Conservation (phyloP, 1,140 invertebrate species). For the Sminthurinus signatus region DNA sequence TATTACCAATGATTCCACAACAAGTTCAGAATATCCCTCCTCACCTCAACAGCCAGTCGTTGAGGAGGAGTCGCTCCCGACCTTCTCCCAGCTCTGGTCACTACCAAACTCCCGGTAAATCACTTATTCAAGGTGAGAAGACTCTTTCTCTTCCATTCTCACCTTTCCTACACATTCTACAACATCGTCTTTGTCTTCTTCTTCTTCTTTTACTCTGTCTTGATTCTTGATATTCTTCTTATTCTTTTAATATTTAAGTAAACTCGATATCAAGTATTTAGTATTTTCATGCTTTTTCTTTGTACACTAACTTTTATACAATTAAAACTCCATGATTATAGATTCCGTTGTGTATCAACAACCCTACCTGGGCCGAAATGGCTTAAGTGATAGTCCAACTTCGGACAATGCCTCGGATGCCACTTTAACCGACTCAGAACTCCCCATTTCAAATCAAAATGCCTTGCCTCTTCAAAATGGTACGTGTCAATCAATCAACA, state of each 20-base stretch:
- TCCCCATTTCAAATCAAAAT: slow-evolving; percentile 55
- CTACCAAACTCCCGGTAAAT: slow-evolving; percentile 21
- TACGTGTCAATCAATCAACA: too few relatives aligned
- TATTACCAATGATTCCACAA: slow-evolving; percentile 9
- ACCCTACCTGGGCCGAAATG: slow-evolving; percentile 46
- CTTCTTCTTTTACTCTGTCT: too few relatives aligned
- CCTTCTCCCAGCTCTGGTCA: slow-evolving; percentile 25
- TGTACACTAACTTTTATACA: too few relatives aligned
- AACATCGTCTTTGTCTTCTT: too few relatives aligned
- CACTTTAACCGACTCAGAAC: slow-evolving; percentile 69
- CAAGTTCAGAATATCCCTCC: slow-evolving; percentile 4
- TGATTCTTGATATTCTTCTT: too few relatives aligned
- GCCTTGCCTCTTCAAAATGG: slow-evolving; percentile 41
- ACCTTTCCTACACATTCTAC: background rate
- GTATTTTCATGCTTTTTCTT: too few relatives aligned
- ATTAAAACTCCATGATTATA: too few relatives aligned
- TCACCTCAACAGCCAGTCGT: slow-evolving; percentile 23
- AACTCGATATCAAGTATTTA: too few relatives aligned
- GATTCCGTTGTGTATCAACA: slow-evolving; percentile 25
- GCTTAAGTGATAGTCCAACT: slow-evolving; percentile 66
- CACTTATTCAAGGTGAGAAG: slow-evolving; percentile 11
- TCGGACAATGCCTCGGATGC: slow-evolving; percentile 74
- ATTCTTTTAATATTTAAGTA: too few relatives aligned
- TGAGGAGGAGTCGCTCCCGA: slow-evolving; percentile 22
- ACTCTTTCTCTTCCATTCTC: background rate